Conservation (phyloP, 2,888 invertebrate genomes). For the Stenotaenia linearis region DNA sequence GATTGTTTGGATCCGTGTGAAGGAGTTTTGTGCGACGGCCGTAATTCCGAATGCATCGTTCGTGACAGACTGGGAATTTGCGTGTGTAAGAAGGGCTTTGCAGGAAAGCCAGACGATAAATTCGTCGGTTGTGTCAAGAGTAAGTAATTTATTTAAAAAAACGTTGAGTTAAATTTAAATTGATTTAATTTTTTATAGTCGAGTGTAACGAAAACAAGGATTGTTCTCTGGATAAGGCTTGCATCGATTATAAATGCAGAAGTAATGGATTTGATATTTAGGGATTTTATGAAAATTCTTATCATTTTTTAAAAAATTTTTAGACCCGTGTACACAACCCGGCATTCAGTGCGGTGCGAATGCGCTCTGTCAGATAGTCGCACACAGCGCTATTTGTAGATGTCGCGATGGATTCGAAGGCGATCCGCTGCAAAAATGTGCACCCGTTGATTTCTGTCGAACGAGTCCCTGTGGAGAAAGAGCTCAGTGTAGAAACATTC, state of each 20-base stretch:
- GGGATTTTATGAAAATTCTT: neutral
- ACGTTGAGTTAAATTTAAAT: neutral
- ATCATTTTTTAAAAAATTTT: neutral
- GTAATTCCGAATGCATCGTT: slow-evolving; percentile 70
- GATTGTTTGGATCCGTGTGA: slow-evolving; percentile 60
- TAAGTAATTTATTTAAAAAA: slow-evolving; percentile 32
- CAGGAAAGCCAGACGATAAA: slow-evolving; percentile 67
- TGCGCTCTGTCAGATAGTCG: slow-evolving; percentile 76
- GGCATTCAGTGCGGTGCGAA: slow-evolving; percentile 63
- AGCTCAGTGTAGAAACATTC: slow-evolving; percentile 69
- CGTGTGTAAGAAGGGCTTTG: slow-evolving; percentile 69
- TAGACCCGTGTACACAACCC: slow-evolving; percentile 56
- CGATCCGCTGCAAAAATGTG: slow-evolving; percentile 65
- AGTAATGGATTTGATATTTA: slow-evolving; percentile 33
- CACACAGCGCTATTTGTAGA: slow-evolving; percentile 68
- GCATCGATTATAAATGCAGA: slow-evolving; percentile 74
- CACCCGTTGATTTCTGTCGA: slow-evolving; percentile 70
- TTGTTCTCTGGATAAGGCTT: slow-evolving; percentile 66
- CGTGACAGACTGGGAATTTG: slow-evolving; percentile 58
- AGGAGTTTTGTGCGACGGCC: slow-evolving; percentile 65
- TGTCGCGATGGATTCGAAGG: slow-evolving; percentile 82
- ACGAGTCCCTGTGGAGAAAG: slow-evolving; percentile 73
- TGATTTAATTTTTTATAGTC: slow-evolving; percentile 29
- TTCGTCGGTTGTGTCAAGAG: slow-evolving; percentile 65
- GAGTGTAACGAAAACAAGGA: slow-evolving; percentile 59